Percentiles rank a stretch among this genome's conserved stretches.
phyloP scores from a whole-genome alignment of 64 coral and sea anemone genomes.

The Cladopsammia gracilis region DNA sequence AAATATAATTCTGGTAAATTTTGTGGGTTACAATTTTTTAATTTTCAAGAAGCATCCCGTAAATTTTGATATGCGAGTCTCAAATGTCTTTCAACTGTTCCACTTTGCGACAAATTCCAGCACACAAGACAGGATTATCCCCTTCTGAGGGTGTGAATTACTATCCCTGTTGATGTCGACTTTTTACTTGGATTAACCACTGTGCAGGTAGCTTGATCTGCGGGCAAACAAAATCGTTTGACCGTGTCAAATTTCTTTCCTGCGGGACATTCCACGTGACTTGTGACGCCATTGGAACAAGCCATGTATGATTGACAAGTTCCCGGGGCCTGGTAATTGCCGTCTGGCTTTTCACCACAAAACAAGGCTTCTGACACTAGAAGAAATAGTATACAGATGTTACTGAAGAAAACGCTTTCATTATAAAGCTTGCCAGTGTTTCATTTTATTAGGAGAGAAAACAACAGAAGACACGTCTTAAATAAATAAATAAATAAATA shows the following conservation, averaged over 20 bases:
- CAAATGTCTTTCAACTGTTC: no score
- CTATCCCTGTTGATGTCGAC: not conserved
- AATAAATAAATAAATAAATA: no score
- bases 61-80: no score
- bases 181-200: not conserved
- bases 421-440: no score
- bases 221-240: not conserved
- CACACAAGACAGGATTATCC: not conserved
- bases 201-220: not conserved
- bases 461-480: no score
- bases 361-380: constrained; percentile 39
- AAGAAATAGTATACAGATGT: not conserved
- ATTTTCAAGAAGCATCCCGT: no score
- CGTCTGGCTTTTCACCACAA: constrained; percentile 55
- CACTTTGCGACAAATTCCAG: no score
- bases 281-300: constrained; percentile 51
- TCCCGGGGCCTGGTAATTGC: constrained; percentile 37
- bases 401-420: no score
- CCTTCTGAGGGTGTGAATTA: not conserved
- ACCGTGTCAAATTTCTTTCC: constrained; percentile 49
- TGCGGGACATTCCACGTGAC: constrained; percentile 36
- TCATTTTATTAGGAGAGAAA: no score
- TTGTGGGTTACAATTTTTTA: no score
- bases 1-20: no score
- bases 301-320: constrained; percentile 48